Evolutionary conservation across 2,797 vertebrate species (phyloP).

Genomic region (Remorina albescens): DNA sequence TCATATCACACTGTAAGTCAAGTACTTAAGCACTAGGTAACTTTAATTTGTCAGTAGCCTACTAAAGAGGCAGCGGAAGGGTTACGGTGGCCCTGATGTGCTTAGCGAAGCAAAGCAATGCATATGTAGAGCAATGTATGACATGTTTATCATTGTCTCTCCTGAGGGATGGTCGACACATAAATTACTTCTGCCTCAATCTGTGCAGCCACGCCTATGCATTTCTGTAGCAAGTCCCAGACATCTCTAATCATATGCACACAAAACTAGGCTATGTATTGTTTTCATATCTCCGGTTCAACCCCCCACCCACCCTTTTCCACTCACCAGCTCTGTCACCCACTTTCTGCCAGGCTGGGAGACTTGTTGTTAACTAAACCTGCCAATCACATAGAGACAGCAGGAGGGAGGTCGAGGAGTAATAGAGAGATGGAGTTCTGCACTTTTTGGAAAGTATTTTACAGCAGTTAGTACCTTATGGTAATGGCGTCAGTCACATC

Average conservation of each 20-base stretch:
- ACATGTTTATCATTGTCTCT: slow-evolving; percentile 62
- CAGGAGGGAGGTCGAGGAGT: slow-evolving; percentile 4
- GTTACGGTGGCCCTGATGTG: background rate
- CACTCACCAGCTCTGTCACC: slow-evolving; percentile 55
- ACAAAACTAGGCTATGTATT: slow-evolving; percentile 80
- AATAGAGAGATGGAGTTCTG: background rate
- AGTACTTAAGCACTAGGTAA: slow-evolving; percentile 1
- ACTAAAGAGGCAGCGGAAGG: background rate
- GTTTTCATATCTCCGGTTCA: slow-evolving; percentile 53
- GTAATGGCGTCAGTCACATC: slow-evolving; percentile 62
- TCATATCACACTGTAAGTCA: background rate
- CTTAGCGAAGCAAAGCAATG: slow-evolving; percentile 10
- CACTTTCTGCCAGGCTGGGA: slow-evolving; percentile 58
- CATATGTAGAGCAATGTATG: slow-evolving; percentile 44
- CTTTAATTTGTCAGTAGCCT: background rate
- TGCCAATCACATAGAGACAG: slow-evolving; percentile 66
- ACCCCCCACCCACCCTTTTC: background rate
- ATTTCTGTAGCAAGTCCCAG: slow-evolving; percentile 44
- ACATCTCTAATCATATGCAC: slow-evolving; percentile 71
- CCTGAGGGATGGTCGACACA: slow-evolving; percentile 38
- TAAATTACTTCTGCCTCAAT: slow-evolving; percentile 51
- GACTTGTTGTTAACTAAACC: slow-evolving; percentile 76
- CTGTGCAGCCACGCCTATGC: slow-evolving; percentile 42
- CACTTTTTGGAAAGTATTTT: slow-evolving; percentile 45
- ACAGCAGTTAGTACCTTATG: slow-evolving; percentile 37